Base-by-base conservation (phyloP, 53 echinoderm and acorn worm genomes). In the Apostichopus leukothele region DNA sequence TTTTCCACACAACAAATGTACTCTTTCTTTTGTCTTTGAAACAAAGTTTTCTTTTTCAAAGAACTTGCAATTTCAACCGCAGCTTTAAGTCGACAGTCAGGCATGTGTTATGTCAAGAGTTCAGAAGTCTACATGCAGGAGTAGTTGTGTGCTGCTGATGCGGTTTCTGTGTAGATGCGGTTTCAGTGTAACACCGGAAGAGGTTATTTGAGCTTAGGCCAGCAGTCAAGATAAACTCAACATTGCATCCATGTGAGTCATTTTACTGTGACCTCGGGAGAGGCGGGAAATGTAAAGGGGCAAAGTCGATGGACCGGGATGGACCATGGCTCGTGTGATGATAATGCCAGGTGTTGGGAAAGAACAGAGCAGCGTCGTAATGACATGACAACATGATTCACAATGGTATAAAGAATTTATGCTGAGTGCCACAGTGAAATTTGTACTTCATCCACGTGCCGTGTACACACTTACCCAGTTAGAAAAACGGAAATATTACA, bases 211-310 rank as follows among this genome's bases (percentile, higher is more conserved):
- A 63, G 63, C 63, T 63, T 13, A 63, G 63, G 79, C 53, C 12
- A 25, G 77, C 10, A 53, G 79, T 79, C 79, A 39, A 52, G 79
- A 52, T 53, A 79, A 79, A 79, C 39, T 19, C 53, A 9, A 51
- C 51, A 79, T 79, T 79, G 14, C 79, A 52, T 53, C 79, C 79
- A 79, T 13, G 79, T 79, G 79, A 79, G 79, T 79, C 79, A 79
- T 79, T 51, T 51, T 14, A 16, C 12, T 63, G 63, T 63, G 63
- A 63, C 63, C 63, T 63, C 63, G 12, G 63, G 12, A 63, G 63
- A 77, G 79, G 79, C 79, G 79, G 79, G 79, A 79, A 79, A 79
- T 79, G 13, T 19, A 51, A 51, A 79, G 11, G 63, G 63, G 3
- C 39, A 39, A 39, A 39, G 39, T 39, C 39, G 39, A 39, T 39